These are phyloP conservation scores for Tragopan temminckii DNA, from an alignment of 2,797 vertebrate species.

Conservation along the genomic window DNA sequence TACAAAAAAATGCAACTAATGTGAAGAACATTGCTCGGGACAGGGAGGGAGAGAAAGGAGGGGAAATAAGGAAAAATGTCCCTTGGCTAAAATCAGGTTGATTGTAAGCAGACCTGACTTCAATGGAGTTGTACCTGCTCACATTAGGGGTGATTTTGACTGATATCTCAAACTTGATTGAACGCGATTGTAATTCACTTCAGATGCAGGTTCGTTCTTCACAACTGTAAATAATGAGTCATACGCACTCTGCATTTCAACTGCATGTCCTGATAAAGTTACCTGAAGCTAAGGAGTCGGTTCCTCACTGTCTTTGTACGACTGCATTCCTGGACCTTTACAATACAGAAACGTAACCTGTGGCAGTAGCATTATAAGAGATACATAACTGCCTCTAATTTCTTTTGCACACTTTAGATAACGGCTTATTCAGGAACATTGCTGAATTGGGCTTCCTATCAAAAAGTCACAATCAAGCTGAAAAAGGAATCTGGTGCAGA, in stretches of 20 bases:
- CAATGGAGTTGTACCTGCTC: constrained; percentile 46
- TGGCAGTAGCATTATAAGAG: background rate
- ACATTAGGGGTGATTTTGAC: constrained; percentile 20
- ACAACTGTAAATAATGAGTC: background rate
- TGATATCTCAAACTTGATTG: constrained; percentile 21
- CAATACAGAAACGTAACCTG: background rate
- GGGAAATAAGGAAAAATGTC: background rate
- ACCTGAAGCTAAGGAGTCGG: background rate
- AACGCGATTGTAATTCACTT: constrained; percentile 12
- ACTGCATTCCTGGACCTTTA: background rate
- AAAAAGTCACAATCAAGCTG: background rate
- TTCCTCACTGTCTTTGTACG: background rate
- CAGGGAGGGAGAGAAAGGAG: background rate
- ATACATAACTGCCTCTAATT: background rate
- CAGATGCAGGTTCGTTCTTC: constrained; percentile 20
- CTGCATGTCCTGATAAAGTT: background rate
- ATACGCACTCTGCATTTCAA: background rate
- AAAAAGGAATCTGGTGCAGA: background rate
- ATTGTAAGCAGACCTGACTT: constrained; percentile 54
- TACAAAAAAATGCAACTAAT: background rate
- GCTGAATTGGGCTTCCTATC: background rate
- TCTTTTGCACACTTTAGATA: background rate
- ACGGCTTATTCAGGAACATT: background rate
- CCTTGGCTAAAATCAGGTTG: constrained; percentile 57
- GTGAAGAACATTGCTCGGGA: background rate